Percentiles rank a stretch among this genome's conserved stretches.
Conservation (phyloP, 1,140 invertebrate species). For the Tetramorium parvispinum region DNA sequence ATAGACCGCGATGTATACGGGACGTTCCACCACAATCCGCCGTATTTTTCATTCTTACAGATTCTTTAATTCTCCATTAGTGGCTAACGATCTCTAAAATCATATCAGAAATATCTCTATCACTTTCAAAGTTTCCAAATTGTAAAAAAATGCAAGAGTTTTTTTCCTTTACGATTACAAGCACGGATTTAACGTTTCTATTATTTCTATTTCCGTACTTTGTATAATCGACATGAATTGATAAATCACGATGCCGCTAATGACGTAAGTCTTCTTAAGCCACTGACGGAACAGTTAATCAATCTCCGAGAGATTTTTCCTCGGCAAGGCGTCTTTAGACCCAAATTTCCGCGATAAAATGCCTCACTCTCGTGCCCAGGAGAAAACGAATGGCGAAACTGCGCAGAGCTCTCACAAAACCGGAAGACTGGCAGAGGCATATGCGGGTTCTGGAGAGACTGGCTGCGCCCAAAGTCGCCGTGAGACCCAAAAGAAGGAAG, state of each 20-base stretch:
- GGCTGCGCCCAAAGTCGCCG: constrained; percentile 70
- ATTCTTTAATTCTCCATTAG: background rate
- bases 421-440: constrained; percentile 77
- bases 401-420: constrained; percentile 66
- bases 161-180: background rate
- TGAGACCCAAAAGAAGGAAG: constrained; percentile 38
- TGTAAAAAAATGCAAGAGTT: background rate
- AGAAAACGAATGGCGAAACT: constrained; percentile 70
- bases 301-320: background rate
- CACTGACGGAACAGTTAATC: background rate
- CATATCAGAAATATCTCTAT: background rate
- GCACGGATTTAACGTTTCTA: background rate
- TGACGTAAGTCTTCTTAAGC: background rate
- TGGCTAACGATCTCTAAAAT: background rate
- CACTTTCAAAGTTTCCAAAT: background rate
- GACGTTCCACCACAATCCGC: too few relatives aligned
- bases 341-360: constrained; percentile 19
- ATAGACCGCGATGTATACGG: background rate
- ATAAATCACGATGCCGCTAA: background rate
- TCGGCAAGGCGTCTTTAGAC: background rate
- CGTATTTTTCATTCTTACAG: background rate
- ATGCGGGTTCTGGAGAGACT: constrained; percentile 68
- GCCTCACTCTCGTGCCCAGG: constrained; percentile 52
- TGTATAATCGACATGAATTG: background rate
- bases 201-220: background rate